Evolutionary conservation across 2,797 vertebrate species (phyloP).

Genomic region (Acrossocheilus wenchowensis): DNA sequence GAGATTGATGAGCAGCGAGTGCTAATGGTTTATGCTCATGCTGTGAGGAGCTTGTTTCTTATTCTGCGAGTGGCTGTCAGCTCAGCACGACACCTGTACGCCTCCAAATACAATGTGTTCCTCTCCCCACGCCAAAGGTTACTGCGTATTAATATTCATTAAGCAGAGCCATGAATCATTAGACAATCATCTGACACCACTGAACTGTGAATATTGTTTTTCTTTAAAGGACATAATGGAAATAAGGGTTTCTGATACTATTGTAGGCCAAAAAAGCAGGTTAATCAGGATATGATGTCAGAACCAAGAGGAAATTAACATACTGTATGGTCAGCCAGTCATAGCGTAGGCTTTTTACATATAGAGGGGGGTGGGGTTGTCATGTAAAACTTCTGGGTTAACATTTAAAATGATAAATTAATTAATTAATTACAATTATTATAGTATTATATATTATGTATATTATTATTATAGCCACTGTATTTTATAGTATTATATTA

Average conservation of each 20-base stretch:
- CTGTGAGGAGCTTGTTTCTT: constrained; percentile 56
- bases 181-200: background rate
- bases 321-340: background rate
- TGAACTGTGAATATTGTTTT: background rate
- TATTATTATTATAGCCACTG: background rate
- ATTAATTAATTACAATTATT: background rate
- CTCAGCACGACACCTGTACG: constrained; percentile 51
- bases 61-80: constrained; percentile 29
- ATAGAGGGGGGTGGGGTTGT: background rate
- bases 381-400: background rate
- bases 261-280: background rate
- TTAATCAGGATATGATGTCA: background rate
- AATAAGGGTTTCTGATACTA: background rate
- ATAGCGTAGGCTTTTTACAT: background rate
- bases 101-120: constrained; percentile 48
- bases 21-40: constrained; percentile 42
- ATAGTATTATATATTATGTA: no score
- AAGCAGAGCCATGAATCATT: constrained; percentile 25
- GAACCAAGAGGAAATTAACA: background rate
- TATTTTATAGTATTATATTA: background rate
- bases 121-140: constrained; percentile 36
- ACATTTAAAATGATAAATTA: background rate
- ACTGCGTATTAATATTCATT: constrained; percentile 45
- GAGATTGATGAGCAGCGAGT: constrained; percentile 51
- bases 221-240: background rate